These are phyloP conservation scores for Dyspetes luteomarginatus DNA, from an alignment of 2,888 invertebrate species.

Conservation along the genomic window DNA sequence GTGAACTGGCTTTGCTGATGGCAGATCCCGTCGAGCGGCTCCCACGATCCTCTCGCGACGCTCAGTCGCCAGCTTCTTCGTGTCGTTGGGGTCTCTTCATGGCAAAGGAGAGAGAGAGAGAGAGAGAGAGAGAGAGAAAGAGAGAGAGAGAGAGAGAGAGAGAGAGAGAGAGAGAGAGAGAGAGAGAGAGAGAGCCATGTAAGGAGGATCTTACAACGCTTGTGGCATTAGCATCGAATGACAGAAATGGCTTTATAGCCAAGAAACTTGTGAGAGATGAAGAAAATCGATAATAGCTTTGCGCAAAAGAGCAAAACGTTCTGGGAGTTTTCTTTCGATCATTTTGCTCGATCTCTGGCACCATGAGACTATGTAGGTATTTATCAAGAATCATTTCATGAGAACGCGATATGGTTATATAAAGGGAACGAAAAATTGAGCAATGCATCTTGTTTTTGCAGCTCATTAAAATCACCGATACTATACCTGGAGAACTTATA, in stretches of 20 bases:
- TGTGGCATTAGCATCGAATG: conserved; percentile 76
- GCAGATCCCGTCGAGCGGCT: conserved; percentile 57
- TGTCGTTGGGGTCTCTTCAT: conserved; percentile 35
- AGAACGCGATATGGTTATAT: background rate
- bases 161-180: conserved; percentile 6
- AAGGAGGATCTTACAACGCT: conserved; percentile 68
- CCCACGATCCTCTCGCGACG: conserved; percentile 64
- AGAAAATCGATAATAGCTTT: conserved; percentile 73
- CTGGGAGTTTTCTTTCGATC: conserved; percentile 52
- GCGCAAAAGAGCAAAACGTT: conserved; percentile 43
- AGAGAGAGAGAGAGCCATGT: conserved; percentile 62
- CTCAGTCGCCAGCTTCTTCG: conserved; percentile 64
- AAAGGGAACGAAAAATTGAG: background rate
- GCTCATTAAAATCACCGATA: no score
- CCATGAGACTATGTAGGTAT: background rate
- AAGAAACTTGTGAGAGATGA: conserved; percentile 68
- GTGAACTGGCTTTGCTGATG: conserved; percentile 42
- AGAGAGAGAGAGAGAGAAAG: background rate
- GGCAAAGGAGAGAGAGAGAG: background rate
- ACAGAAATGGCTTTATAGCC: conserved; percentile 79
- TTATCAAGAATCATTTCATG: background rate
- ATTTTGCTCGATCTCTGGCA: conserved; percentile 48
- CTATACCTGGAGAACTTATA: no score
- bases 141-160: background rate
- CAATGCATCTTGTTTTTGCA: background rate